These are phyloP conservation scores for Hanleya hanleyi DNA, from an alignment of 2,888 invertebrate species.

Conservation along the genomic window DNA sequence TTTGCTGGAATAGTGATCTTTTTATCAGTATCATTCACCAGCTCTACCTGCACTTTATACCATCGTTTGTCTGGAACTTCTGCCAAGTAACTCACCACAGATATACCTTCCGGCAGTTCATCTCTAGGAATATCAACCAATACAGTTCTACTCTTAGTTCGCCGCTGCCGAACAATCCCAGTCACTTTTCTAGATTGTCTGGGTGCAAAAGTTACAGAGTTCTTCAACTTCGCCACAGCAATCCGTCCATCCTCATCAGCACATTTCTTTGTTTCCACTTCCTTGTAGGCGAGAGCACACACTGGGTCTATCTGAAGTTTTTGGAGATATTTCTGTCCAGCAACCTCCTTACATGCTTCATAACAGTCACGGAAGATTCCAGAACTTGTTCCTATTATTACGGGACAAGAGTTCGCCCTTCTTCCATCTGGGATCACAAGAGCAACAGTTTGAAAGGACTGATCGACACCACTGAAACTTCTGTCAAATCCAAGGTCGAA, in stretches of 20 bases:
- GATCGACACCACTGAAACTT: not conserved
- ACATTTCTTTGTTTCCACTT: not conserved
- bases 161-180: not conserved
- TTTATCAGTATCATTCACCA: not conserved
- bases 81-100: not conserved
- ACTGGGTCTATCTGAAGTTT: not conserved
- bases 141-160: not conserved
- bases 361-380: conserved; percentile 1
- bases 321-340: not conserved
- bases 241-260: not conserved
- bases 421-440: not conserved
- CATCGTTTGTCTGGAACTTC: not conserved
- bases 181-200: not conserved
- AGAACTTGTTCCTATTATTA: not conserved
- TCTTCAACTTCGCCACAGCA: not conserved
- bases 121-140: not conserved
- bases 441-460: not conserved
- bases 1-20: not conserved
- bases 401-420: not conserved
- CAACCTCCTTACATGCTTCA: not conserved
- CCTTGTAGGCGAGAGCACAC: not conserved
- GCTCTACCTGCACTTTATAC: not conserved
- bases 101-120: not conserved
- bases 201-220: not conserved
- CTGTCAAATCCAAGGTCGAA: not conserved